A percentile compares a stretch with the other conserved stretches of the same genome.
phyloP scores from a whole-genome alignment of 2,113 vertebrate species.

The Sclerurus mexicanus region DNA sequence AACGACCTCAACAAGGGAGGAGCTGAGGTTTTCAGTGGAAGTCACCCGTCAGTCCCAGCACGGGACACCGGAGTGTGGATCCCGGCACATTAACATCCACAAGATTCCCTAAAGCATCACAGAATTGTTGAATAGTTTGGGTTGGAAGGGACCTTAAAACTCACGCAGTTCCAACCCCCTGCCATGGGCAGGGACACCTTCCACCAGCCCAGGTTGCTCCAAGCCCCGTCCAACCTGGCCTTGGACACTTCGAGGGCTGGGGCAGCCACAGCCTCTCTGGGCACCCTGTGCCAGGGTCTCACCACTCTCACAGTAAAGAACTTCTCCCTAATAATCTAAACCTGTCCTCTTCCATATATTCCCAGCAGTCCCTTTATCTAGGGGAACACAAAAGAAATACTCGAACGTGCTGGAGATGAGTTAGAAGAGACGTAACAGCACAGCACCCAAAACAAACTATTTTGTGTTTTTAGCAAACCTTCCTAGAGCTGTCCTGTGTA shows the following conservation, averaged over 20 bases:
- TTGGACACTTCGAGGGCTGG: neutral
- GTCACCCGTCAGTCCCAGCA: neutral
- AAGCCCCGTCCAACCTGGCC: neutral
- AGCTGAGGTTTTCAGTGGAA: neutral
- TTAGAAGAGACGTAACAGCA: neutral
- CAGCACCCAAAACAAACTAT: neutral
- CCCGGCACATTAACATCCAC: accelerated
- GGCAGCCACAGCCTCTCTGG: neutral
- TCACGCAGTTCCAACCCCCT: neutral
- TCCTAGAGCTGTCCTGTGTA: too few relatives aligned
- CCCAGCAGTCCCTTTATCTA: neutral
- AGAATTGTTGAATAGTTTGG: neutral
- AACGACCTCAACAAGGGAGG: neutral
- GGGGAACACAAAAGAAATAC: neutral
- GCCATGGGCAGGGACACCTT: neutral
- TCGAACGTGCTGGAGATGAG: neutral
- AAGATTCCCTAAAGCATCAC: accelerated
- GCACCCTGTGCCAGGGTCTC: neutral
- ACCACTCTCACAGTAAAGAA: neutral
- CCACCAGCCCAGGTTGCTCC: neutral
- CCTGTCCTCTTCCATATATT: neutral
- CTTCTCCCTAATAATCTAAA: neutral
- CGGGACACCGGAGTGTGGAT: neutral
- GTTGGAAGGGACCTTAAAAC: neutral
- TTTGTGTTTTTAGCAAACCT: too few relatives aligned